Percentiles rank a stretch among this genome's conserved stretches.
phyloP scores from a whole-genome alignment of 2,113 vertebrate species.

The Sphaerodactylus townsendi region DNA sequence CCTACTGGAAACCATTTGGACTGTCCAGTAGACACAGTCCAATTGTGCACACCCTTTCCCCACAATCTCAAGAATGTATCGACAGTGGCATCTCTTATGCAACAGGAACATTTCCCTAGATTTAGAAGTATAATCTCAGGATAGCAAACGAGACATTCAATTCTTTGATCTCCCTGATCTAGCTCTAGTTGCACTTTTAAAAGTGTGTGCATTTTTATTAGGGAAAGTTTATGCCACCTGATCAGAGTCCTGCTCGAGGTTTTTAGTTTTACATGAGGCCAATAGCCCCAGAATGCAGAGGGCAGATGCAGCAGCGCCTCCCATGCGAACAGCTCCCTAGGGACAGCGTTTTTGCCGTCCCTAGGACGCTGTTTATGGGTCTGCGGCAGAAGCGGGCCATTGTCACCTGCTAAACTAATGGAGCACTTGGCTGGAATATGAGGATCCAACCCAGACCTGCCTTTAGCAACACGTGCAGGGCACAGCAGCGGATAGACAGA shows the following conservation, averaged over 20 bases:
- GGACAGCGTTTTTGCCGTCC: too few relatives aligned
- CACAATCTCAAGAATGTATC: constrained; percentile 31
- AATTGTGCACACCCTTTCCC: constrained; percentile 44
- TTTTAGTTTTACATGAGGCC: too few relatives aligned
- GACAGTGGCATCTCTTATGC: constrained; percentile 27
- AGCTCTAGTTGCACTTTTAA: background rate
- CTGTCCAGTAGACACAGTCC: constrained; percentile 46
- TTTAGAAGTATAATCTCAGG: background rate
- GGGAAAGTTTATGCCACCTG: too few relatives aligned
- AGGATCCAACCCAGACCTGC: background rate
- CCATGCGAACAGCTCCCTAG: too few relatives aligned
- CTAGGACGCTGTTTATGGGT: too few relatives aligned
- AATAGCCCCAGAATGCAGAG: too few relatives aligned
- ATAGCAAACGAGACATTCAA: background rate
- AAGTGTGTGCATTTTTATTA: background rate
- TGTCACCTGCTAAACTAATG: too few relatives aligned
- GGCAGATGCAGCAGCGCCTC: too few relatives aligned
- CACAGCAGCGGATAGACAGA: background rate
- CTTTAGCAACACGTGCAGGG: background rate
- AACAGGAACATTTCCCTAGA: background rate
- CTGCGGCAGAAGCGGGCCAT: too few relatives aligned
- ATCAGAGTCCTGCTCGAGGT: too few relatives aligned
- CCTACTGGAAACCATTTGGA: constrained; percentile 43
- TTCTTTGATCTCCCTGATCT: background rate
- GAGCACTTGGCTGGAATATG: too few relatives aligned